phyloP scores from a whole-genome alignment of 1,140 invertebrate species.

The Lordiphosa clarofinis region DNA sequence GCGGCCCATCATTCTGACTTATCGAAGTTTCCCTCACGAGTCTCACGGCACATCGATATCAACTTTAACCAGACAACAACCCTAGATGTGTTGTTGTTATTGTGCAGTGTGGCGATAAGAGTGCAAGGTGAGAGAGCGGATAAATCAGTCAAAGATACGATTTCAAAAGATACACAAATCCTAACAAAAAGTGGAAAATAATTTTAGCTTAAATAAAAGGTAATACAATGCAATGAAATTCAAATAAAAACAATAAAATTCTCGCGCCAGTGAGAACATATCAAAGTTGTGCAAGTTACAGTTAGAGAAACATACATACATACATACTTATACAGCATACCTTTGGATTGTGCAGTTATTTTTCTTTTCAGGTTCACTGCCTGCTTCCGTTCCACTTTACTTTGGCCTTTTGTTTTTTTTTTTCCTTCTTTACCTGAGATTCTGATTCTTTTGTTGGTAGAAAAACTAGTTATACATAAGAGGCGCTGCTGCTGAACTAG shows the following conservation, averaged over 20 bases:
- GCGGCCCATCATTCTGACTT: too few species aligned
- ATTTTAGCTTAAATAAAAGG: too few species aligned
- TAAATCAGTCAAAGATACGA: slow-evolving; percentile 5
- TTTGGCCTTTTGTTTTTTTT: slow-evolving; percentile 51
- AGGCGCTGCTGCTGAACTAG: slow-evolving; percentile 1
- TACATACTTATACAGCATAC: background rate
- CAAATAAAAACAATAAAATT: too few species aligned
- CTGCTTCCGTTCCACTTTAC: slow-evolving; percentile 66
- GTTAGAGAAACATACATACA: background rate
- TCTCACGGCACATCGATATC: too few species aligned
- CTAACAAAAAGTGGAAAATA: too few species aligned
- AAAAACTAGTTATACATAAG: slow-evolving; percentile 16
- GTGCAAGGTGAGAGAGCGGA: slow-evolving; percentile 10
- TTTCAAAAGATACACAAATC: too few species aligned
- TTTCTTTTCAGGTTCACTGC: slow-evolving; percentile 65
- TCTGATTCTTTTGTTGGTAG: slow-evolving; percentile 11
- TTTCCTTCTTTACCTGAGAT: slow-evolving; percentile 28
- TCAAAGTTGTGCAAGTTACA: too few species aligned
- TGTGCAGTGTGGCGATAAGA: slow-evolving; percentile 19
- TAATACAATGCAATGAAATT: too few species aligned
- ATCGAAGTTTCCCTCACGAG: too few species aligned
- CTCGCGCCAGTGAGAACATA: too few species aligned
- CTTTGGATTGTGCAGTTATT: slow-evolving; percentile 50
- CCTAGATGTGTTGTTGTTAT: slow-evolving; percentile 1
- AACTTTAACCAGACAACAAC: too few species aligned